Evolutionary conservation across 2,888 invertebrate genomes (phyloP), one percentile per base, ranked within the genome.

Genomic region (Netelia melanura): DNA sequence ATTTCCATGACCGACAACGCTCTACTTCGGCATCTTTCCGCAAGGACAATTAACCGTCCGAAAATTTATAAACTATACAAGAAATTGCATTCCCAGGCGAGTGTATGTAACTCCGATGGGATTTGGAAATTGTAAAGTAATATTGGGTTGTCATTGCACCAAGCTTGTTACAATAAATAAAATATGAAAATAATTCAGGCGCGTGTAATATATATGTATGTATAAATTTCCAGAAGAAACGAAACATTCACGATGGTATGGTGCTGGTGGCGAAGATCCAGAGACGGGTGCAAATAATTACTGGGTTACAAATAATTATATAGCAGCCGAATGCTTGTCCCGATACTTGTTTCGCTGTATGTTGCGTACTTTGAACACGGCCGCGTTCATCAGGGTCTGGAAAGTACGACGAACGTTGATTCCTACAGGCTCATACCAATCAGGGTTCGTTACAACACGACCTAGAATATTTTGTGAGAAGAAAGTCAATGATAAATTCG

Each of bases 361-460:
- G 61, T 98, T 98, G 86, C 98, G 96, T 67, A 98, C 98, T 94
- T 99, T 99, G 94, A 97, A 97, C 84, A 98, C 97, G 23, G 98
- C 98, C 78, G 97, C 97, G 94, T 98, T 98, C 91, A 97, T 95
- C 87, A 97, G 94, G 90, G 97, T 97, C 98, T 98, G 95, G 30
- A 96, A 96, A 86, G 91, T 90, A 86, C 85, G 87, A 81, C 56
- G 23, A 58, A 64, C 9, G 30, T 43, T 54, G 54, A 17, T 54
- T 54, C 30, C 3, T 30, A 30, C 3, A 54, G n/a, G 17, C 54
- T 54, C 54, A 2, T n/a, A n/a, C 14, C 17, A 54, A 54, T 17
- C 54, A 54, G 14, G 17, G 5, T n/a, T 54, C 54, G 1, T 54
- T 54, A 17, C n/a, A 54, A 52, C n/a, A 11, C 5, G 30, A 30